Percentiles rank a stretch among this genome's conserved stretches.
Conservation (phyloP, 2,113 vertebrate species). For the Eidolon helvum region DNA sequence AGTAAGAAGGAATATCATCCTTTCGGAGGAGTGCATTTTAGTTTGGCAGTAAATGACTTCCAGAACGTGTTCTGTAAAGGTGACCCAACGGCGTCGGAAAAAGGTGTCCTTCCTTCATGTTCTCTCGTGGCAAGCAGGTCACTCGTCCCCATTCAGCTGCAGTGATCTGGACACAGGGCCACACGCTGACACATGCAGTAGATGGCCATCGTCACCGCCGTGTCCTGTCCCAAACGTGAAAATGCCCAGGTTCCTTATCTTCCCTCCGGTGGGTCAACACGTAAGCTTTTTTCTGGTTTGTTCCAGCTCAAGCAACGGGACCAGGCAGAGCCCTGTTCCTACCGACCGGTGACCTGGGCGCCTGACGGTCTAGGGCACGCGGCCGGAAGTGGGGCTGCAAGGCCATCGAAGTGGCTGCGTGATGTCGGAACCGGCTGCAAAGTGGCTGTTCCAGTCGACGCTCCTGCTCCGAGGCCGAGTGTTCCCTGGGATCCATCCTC, state of each 20-base stretch:
- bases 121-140: fast-evolving
- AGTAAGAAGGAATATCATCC: not conserved
- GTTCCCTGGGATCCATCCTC: slow-evolving; percentile 3
- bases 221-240: fast-evolving
- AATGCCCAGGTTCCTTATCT: fast-evolving
- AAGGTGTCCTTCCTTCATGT: fast-evolving
- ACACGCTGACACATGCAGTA: fast-evolving
- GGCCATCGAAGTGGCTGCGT: fast-evolving
- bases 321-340: fast-evolving
- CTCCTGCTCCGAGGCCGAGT: fast-evolving
- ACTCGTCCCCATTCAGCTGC: fast-evolving
- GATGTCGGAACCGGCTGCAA: not conserved
- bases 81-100: not conserved
- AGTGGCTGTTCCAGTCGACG: fast-evolving
- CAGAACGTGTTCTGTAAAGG: not conserved
- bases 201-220: fast-evolving
- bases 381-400: not conserved
- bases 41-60: not conserved
- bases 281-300: not conserved
- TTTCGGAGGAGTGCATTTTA: not conserved
- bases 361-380: fast-evolving
- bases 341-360: fast-evolving
- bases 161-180: fast-evolving
- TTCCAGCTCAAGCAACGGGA: fast-evolving
- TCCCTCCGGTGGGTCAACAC: fast-evolving